Base-by-base conservation (phyloP, 2,888 invertebrate species). In the Amphipyra berbera region DNA sequence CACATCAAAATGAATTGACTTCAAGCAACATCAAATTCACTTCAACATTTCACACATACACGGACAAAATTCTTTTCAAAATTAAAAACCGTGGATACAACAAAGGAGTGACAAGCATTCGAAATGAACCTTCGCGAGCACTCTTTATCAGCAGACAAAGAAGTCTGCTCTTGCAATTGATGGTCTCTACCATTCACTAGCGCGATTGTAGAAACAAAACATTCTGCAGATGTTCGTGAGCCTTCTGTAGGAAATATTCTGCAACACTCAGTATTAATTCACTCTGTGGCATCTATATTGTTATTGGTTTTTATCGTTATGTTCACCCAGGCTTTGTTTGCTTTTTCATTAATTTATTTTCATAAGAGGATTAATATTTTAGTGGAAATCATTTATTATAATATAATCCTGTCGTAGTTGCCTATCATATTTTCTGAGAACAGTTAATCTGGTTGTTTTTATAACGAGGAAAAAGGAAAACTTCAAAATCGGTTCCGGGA, bases 121-220 rank as follows among this genome's bases (percentile, higher is more conserved):
- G 69, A 67, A 79, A 83, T 82, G 82, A 75, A 80, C 79, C 71
- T 68, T 56, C 50, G 66, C 63, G 47, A 68, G 58, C 74, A 81
- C 80, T 85, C 64, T 84, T 81, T 82, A 76, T 77, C 67, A 67
- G 62, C 64, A 81, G 79, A 86, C 84, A 88, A 86, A 85, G 84
- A 81, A 81, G 66, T 70, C 70, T 82, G 82, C 73, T 78, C 78
- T 79, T 83, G 82, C 87, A 84, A 87, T 86, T 86, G 87, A 88
- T 86, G 86, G 82, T 64, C 76, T 76, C 60, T 50, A 71, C 80
- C 79, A 79, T 83, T 85, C 74, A 79, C 71, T 41, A 65, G 68
- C 61, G 58, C 61, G 69, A 72, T 62, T 63, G 70, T 59, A 69
- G 76, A 79, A 85, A 85, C 83, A 84, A 86, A 86, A 85, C 79